A percentile compares a stretch with the other conserved stretches of the same genome.
Conservation (phyloP, 2,113 vertebrate genomes). For the Strix aluco region DNA sequence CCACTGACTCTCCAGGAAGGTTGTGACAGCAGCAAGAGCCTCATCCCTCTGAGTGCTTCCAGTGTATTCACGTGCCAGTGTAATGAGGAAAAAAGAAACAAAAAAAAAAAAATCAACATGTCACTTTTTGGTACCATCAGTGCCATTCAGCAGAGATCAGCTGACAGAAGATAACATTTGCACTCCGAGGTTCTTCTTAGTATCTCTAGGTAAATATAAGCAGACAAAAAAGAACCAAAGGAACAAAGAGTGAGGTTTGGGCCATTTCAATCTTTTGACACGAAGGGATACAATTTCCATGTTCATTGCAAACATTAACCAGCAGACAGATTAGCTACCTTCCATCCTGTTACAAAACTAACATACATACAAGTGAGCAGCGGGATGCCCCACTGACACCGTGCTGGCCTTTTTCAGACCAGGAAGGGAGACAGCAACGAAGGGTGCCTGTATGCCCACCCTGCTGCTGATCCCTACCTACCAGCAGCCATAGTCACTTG, state of each 20-base stretch:
- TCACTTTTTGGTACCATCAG: not conserved
- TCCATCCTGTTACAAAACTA: not conserved
- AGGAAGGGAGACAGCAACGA: not conserved
- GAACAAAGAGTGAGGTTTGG: not conserved
- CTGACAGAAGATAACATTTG: not conserved
- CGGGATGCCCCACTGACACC: too few relatives aligned
- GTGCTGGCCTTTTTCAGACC: not conserved
- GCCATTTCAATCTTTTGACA: not conserved
- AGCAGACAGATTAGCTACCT: not conserved
- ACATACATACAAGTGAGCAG: too few relatives aligned
- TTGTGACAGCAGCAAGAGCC: not conserved
- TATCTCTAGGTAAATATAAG: not conserved
- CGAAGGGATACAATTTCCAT: not conserved
- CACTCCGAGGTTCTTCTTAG: not conserved
- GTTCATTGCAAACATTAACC: not conserved
- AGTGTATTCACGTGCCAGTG: fast-evolving
- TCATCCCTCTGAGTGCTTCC: not conserved
- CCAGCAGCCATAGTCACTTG: fast-evolving
- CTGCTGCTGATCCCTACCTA: not conserved
- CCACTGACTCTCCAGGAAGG: not conserved
- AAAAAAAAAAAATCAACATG: not conserved
- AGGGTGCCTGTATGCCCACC: fast-evolving
- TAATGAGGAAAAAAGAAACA: not conserved
- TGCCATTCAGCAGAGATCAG: not conserved
- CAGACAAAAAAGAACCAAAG: not conserved